Base-by-base conservation (phyloP, 2,797 vertebrate genomes). In the Catamblyrhynchus diadema region DNA sequence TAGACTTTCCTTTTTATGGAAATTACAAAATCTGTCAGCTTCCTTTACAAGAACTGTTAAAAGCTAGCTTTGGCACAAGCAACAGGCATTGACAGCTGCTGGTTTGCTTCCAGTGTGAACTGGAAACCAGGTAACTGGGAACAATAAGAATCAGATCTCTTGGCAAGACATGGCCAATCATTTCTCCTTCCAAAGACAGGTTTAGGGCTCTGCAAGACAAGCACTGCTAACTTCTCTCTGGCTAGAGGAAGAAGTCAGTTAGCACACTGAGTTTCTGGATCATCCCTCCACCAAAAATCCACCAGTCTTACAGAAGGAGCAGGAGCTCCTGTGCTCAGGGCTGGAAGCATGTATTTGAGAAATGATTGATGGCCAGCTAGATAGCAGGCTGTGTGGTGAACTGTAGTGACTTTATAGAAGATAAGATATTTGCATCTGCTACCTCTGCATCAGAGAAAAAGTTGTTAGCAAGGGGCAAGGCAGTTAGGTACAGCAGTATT, bases 1-100 rank as follows among this genome's bases (percentile, higher is more conserved):
- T n/a, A 94, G 86, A 93, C 88, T 80, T 95, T 84, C 32, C 92
- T 95, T 95, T 95, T 95, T 91, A 87, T 65, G 88, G 91, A 95
- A 93, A 93, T 91, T 70, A 91, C 51, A 93, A 87, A 94, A 86
- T 79, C 54, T 41, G 61, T 71, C 67, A 64, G 88, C 32, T 95
- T 90, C 88, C 93, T 89, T 82, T 85, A 90, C 30, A 90, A 90
- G 64, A 94, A 77, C 70, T 74, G 35, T 73, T 92, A 65, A 79
- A 93, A 69, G 64, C 5, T 45, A 95, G 78, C 60, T 89, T 37
- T 95, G 94, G 93, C 88, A 92, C n/a, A 85, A 90, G 51, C 30
- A 90, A 74, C 27, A 89, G 45, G 67, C 53, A 83, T 87, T 87
- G 88, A 95, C 71, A 95, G 71, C 60, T 80, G 73, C 66, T 94